Conservation (phyloP, 35 echinoderm and acorn worm species). For the Apostichopus californicus region DNA sequence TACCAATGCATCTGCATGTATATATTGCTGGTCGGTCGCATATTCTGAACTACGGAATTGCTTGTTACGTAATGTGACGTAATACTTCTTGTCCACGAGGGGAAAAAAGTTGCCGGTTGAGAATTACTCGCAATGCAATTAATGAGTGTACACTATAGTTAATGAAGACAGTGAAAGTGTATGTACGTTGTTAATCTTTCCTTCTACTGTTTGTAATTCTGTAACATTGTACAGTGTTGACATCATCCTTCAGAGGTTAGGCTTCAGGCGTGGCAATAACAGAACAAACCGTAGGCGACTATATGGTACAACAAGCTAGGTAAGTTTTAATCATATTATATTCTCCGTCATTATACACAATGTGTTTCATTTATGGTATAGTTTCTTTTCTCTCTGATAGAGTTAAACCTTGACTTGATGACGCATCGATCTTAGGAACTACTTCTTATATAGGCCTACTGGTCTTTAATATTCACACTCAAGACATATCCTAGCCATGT, state of each 20-base stretch:
- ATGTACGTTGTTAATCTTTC: background rate
- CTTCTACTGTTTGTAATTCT: background rate
- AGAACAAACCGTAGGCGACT: no score
- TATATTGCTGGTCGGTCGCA: background rate
- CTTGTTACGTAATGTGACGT: background rate
- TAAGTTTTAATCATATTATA: no score
- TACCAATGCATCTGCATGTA: no score
- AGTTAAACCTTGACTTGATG: no score
- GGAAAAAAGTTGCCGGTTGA: background rate
- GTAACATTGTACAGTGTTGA: background rate
- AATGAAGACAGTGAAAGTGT: background rate
- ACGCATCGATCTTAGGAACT: no score
- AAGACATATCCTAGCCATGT: no score
- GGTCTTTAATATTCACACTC: no score
- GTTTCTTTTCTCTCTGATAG: no score
- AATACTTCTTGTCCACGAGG: background rate
- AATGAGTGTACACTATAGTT: background rate
- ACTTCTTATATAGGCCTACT: no score
- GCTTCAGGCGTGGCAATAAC: background rate
- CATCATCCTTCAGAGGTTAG: background rate
- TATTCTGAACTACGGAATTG: background rate
- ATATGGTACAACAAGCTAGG: no score
- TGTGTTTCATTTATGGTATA: no score
- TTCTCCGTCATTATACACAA: no score
- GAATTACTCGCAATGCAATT: background rate